phyloP scores from a whole-genome alignment of 2,888 invertebrate genomes.

The Eilema depressum region DNA sequence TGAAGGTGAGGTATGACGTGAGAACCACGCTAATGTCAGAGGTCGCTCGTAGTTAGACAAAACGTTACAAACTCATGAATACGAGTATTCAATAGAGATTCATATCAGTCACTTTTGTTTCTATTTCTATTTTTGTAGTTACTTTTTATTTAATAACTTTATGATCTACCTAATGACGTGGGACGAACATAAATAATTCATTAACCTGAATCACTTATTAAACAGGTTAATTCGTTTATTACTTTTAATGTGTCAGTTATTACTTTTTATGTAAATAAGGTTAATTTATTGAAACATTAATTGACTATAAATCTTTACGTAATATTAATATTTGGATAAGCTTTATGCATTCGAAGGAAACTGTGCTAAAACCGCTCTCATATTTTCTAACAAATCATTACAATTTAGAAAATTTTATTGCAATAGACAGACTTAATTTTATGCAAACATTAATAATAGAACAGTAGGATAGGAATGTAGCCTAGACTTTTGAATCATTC shows the following conservation, averaged over 20 bases:
- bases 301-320: neutral
- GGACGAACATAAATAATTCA: neutral
- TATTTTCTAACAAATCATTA: no score
- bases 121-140: neutral
- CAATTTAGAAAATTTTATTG: no score
- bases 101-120: neutral
- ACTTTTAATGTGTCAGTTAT: neutral
- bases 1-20: slow-evolving; percentile 39
- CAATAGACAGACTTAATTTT: no score
- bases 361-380: no score
- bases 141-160: no score
- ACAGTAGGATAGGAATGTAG: no score
- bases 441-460: no score
- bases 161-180: neutral
- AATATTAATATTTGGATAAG: neutral
- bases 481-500: no score
- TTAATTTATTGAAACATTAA: slow-evolving; percentile 1
- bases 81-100: slow-evolving; percentile 2
- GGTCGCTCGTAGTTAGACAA: slow-evolving; percentile 58
- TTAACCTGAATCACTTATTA: neutral
- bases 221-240: neutral
- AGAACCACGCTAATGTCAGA: slow-evolving; percentile 55
- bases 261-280: neutral
- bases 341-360: neutral
- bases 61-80: slow-evolving; percentile 42